Base-by-base conservation (phyloP, 2,888 invertebrate genomes). In the Lobophora halterata region DNA sequence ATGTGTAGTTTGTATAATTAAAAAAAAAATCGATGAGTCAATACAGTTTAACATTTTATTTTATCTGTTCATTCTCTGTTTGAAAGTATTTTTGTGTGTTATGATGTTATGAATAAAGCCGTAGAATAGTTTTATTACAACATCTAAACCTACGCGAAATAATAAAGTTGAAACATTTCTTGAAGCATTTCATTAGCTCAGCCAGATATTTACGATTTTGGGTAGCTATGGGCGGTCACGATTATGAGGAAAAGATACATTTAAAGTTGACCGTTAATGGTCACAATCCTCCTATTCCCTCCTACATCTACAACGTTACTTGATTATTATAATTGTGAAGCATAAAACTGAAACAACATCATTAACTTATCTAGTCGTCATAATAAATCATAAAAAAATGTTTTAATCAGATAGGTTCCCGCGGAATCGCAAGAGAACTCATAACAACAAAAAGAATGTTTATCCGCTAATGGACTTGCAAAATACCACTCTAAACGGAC, bases 211-310 rank as follows among this genome's bases (percentile, higher is more conserved):
- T 71, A 73, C 61, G 65, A 62, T 67, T 69, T 69, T 58, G 52
- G 58, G 69, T 71, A 66, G 65, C 71, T 71, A 71, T 67, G 70
- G 73, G 74, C 70, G 70, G 69, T 73, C 73, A 74, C 69, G 72
- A 55, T 57, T 62, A 65, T 65, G 66, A 65, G 60, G 55, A 58
- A 67, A 61, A 55, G 51, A 58, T 65, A 62, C 55, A 55, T 59
- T 65, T 55, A 48, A 57, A 49, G 52, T 46, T 49, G 52, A 45
- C 51, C 52, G 46, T 56, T 58, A 56, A 59, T 61, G 53, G 52
- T 47, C 37, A 48, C 49, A 55, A 52, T 50, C 55, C 56, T 55
- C 52, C 53, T 61, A 55, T 57, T 58, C 53, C 51, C 41, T 52
- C 63, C 65, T 54, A 67, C 65, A 46, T 52, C 49, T 43, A 52